phyloP scores from a whole-genome alignment of 2,113 vertebrate species.

The Phyllostomus discolor region DNA sequence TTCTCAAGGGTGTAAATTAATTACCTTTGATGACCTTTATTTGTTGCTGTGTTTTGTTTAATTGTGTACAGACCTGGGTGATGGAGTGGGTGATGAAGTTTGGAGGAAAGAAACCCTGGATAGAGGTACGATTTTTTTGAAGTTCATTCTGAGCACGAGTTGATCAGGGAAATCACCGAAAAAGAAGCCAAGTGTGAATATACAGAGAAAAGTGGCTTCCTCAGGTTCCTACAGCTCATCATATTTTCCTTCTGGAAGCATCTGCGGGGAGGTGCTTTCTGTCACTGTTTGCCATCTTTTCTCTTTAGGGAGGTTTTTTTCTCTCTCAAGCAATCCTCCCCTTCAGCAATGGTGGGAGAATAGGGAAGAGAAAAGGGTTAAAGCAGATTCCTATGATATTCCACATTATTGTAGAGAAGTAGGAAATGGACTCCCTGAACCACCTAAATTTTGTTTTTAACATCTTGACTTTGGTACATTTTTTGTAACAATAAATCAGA shows the following conservation, averaged over 20 bases:
- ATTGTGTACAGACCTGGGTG: not conserved
- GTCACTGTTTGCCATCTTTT: not conserved
- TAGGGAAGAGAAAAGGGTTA: not conserved
- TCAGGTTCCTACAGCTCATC: not conserved
- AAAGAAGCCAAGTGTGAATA: not conserved
- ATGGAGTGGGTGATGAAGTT: not conserved
- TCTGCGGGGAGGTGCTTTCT: not conserved
- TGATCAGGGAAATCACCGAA: not conserved
- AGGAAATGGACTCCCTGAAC: not conserved
- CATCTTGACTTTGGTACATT: not conserved
- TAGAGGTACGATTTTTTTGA: not conserved
- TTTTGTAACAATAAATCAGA: not conserved
- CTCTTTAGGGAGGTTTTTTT: not conserved
- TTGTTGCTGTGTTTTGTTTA: not conserved
- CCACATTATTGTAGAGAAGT: not conserved
- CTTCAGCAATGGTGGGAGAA: not conserved
- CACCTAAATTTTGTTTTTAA: constrained; percentile 1
- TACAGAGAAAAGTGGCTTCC: not conserved
- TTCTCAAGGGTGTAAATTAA: not conserved
- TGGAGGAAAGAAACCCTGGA: not conserved
- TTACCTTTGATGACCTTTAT: constrained; percentile 14
- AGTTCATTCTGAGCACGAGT: not conserved
- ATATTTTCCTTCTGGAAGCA: not conserved
- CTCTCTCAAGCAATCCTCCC: too few species aligned
- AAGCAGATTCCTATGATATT: not conserved